Evolutionary conservation across 2,888 invertebrate species (phyloP).

Genomic region (Axea sp.): DNA sequence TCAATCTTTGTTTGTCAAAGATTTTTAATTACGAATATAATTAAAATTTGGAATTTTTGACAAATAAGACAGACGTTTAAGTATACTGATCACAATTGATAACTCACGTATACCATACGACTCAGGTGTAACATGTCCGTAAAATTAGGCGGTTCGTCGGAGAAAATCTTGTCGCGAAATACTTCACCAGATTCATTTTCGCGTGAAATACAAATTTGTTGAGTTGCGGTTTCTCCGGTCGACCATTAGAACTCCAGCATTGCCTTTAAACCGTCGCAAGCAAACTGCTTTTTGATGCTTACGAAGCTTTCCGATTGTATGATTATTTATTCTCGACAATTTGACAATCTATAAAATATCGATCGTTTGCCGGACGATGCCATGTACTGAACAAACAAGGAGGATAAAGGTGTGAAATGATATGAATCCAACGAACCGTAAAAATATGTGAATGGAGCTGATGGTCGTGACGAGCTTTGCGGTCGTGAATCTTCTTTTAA

Average conservation of each 20-base stretch:
- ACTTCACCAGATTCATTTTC: conserved; percentile 28
- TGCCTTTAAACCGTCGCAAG: conserved; percentile 53
- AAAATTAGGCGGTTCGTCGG: conserved; percentile 68
- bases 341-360: too few species aligned
- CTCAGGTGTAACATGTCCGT: conserved; percentile 74
- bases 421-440: conserved; percentile 38
- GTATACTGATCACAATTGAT: conserved; percentile 73
- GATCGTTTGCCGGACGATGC: conserved; percentile 38
- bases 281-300: conserved; percentile 40
- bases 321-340: conserved; percentile 41
- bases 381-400: conserved; percentile 16
- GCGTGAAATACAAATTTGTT: conserved; percentile 12
- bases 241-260: conserved; percentile 50
- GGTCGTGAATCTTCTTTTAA: conserved; percentile 61
- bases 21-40: neutral
- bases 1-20: conserved; percentile 27
- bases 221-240: conserved; percentile 51
- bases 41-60: conserved; percentile 25
- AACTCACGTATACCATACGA: conserved; percentile 77
- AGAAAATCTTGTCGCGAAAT: conserved; percentile 63
- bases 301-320: conserved; percentile 22
- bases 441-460: conserved; percentile 45
- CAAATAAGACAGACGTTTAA: conserved; percentile 69
- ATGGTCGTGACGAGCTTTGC: conserved; percentile 55
- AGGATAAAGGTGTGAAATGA: conserved; percentile 18